A percentile compares a stretch with the other conserved stretches of the same genome.
Conservation (phyloP, 2,888 invertebrate genomes). For the Phragmatobia fuliginosa region DNA sequence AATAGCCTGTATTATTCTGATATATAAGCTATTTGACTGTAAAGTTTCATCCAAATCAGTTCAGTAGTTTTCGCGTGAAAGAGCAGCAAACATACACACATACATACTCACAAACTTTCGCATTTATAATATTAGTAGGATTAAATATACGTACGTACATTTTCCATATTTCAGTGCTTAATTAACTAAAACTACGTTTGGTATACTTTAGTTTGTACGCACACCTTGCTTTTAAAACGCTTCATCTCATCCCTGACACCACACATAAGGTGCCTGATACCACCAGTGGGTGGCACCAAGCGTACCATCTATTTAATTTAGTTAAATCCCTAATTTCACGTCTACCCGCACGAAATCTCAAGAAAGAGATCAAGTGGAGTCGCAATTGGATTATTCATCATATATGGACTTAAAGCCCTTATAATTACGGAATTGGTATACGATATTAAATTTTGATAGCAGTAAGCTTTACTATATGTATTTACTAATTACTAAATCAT, state of each 20-base stretch:
- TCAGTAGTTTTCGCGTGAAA: too few relatives aligned
- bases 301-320: slow-evolving; percentile 64
- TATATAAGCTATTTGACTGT: too few relatives aligned
- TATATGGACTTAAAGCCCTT: not conserved
- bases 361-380: slow-evolving; percentile 32
- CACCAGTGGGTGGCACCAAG: slow-evolving; percentile 59
- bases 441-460: not conserved
- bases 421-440: not conserved
- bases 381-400: slow-evolving; percentile 33
- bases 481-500: not conserved
- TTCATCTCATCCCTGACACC: slow-evolving; percentile 15
- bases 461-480: not conserved
- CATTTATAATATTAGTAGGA: too few relatives aligned
- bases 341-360: slow-evolving; percentile 37
- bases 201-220: not conserved
- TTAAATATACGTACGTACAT: too few relatives aligned
- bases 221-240: slow-evolving; percentile 15
- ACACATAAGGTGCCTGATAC: slow-evolving; percentile 42
- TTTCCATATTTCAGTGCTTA: too few relatives aligned
- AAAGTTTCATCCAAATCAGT: too few relatives aligned
- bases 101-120: too few relatives aligned
- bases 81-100: too few relatives aligned
- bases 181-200: too few relatives aligned
- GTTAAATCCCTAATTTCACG: slow-evolving; percentile 63
- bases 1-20: too few relatives aligned